Percentiles rank a stretch among this genome's conserved stretches.
phyloP scores from a whole-genome alignment of 2,797 vertebrate species.

The Spheniscus humboldti region DNA sequence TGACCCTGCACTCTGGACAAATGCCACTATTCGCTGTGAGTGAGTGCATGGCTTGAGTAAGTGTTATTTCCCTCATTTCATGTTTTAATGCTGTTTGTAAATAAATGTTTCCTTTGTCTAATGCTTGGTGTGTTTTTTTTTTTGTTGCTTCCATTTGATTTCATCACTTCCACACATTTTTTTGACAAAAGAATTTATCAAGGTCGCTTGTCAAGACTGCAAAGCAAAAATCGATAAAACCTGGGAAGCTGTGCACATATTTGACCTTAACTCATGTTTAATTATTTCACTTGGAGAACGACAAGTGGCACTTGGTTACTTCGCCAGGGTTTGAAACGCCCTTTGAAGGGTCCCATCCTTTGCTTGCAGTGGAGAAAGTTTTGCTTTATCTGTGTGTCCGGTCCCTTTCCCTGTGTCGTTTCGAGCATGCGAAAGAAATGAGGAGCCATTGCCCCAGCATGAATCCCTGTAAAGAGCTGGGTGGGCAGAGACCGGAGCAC shows the following conservation, averaged over 20 bases:
- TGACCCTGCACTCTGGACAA: not conserved
- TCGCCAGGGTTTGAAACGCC: fast-evolving
- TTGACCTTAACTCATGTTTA: not conserved
- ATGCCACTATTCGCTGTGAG: not conserved
- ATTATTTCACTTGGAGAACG: not conserved
- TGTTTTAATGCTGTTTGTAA: not conserved
- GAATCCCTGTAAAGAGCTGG: not conserved
- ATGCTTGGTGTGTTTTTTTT: not conserved
- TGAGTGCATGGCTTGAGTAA: not conserved
- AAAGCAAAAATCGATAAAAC: not conserved
- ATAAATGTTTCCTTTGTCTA: not conserved
- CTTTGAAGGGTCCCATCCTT: not conserved
- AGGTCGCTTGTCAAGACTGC: not conserved
- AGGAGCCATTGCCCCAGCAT: not conserved
- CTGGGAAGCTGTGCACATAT: not conserved
- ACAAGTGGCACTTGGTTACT: not conserved
- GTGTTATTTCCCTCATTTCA: not conserved
- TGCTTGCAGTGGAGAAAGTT: not conserved
- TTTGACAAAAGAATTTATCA: not conserved
- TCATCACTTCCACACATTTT: not conserved
- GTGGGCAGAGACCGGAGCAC: not conserved
- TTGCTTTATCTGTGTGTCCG: too few species aligned
- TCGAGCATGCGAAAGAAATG: fast-evolving
- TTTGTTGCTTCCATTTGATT: not conserved
- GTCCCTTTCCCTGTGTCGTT: not conserved